Base-by-base conservation (phyloP, 2,797 vertebrate species). In the Thaleichthys pacificus region DNA sequence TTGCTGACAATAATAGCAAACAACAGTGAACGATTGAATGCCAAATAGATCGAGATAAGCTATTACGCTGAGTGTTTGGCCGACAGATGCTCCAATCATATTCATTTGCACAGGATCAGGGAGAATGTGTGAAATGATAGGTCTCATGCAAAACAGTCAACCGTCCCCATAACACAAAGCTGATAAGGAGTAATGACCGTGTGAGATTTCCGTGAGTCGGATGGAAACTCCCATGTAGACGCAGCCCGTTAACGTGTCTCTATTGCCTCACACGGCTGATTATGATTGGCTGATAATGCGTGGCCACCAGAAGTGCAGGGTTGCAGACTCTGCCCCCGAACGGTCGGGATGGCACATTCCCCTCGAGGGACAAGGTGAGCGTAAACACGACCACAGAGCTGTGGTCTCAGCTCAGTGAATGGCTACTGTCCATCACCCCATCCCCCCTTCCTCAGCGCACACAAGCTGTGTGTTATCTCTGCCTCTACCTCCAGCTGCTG, bases 1-100 rank as follows among this genome's bases (percentile, higher is more conserved):
- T 62, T 76, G 68, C 79, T 82, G 71, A 65, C 74, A 47, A 63
- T 75, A 72, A 77, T 77, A 57, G 74, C 60, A 75, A 60, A 72
- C 26, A 49, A 70, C 42, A 11, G 32, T 51, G 9, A 47, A 14
- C 42, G 42, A 14, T 14, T 47, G 42, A 47, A 60, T 57, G 69
- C 30, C 21, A 68, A 51, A 47, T 14, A 47, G 42, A 47, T 47
- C 12, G 11, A 69, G 62, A 77, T 19, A 21, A 17, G 49, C 22
- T 15, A 69, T 61, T 76, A 57, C 79, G 63, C 72, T 21, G 77
- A 72, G 28, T 74, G 21, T 58, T 73, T 60, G 49, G 22, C 32
- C 54, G 56, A 54, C 70, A 73, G 38, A 74, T 32, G 60, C 58
- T 72, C 24, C 42, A 47, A 47, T 47, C 42, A n/a, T n/a, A 67